Conservation (phyloP, 2,797 vertebrate genomes). For the Sternotherus odoratus region DNA sequence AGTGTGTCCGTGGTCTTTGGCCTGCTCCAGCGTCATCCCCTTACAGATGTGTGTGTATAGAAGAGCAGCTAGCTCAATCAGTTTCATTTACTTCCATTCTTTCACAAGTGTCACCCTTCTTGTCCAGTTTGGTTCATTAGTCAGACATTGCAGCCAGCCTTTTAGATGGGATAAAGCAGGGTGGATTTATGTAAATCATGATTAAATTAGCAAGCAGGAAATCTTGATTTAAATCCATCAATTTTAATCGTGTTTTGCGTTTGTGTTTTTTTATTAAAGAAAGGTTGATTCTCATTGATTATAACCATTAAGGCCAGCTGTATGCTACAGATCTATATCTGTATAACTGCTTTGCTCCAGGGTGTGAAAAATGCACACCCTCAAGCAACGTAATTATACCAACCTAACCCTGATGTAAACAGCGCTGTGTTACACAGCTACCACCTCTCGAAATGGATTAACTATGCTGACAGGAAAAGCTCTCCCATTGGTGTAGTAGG, state of each 20-base stretch:
- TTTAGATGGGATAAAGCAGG: rapidly evolving
- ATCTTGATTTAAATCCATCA: neutral
- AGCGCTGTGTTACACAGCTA: neutral
- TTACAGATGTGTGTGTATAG: rapidly evolving
- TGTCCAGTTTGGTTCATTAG: neutral
- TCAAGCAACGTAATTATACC: neutral
- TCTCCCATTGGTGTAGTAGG: neutral
- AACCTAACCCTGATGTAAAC: neutral
- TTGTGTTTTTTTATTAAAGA: neutral
- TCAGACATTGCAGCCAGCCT: neutral
- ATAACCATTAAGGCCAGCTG: neutral
- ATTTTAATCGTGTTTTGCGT: neutral
- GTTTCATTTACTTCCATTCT: neutral
- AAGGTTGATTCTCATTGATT: neutral
- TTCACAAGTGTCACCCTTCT: neutral
- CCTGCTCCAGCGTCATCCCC: neutral
- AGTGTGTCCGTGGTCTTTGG: neutral
- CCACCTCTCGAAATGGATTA: neutral
- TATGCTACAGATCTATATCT: neutral
- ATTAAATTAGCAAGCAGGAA: neutral
- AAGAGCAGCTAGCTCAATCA: neutral
- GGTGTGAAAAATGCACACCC: neutral
- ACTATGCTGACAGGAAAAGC: neutral
- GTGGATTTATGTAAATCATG: neutral
- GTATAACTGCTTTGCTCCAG: neutral